A percentile compares a stretch with the other conserved stretches of the same genome.
phyloP scores from a whole-genome alignment of 2,888 invertebrate species.

The Anthophora plumipes region DNA sequence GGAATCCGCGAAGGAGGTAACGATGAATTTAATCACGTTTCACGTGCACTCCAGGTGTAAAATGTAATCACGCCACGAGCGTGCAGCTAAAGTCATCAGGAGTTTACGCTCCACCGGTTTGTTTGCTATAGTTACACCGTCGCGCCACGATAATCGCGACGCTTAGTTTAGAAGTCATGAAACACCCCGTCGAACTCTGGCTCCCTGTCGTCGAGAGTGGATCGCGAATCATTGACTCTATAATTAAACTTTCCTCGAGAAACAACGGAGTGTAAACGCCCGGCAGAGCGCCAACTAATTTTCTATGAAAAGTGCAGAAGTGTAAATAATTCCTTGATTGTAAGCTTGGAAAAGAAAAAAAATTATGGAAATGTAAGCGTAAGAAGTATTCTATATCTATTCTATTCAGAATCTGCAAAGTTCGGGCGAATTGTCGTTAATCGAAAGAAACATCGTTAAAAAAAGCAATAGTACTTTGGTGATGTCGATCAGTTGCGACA shows the following conservation, averaged over 20 bases:
- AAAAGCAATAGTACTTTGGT: too few species aligned
- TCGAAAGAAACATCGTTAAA: too few species aligned
- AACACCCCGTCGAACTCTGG: slow-evolving; percentile 2
- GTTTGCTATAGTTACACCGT: slow-evolving; percentile 56
- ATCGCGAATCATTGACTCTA: slow-evolving; percentile 5
- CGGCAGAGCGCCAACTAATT: background rate
- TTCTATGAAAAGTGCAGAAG: background rate
- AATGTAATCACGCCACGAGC: slow-evolving; percentile 54
- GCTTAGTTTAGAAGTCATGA: slow-evolving; percentile 49
- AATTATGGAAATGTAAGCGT: too few species aligned
- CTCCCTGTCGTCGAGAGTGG: background rate
- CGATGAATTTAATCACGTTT: slow-evolving; percentile 69
- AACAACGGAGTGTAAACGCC: background rate
- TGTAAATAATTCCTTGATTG: too few species aligned
- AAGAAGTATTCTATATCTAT: too few species aligned
- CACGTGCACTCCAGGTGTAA: slow-evolving; percentile 55
- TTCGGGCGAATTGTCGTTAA: too few species aligned
- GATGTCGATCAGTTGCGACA: too few species aligned
- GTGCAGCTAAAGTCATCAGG: slow-evolving; percentile 53
- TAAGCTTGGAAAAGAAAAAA: too few species aligned
- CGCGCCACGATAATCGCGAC: slow-evolving; percentile 53
- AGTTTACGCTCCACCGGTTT: slow-evolving; percentile 65
- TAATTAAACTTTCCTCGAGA: background rate
- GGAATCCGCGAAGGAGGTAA: slow-evolving; percentile 50
- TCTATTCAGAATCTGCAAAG: too few species aligned